phyloP scores from a whole-genome alignment of 1,140 invertebrate species.

The Drosophila sechellia region DNA sequence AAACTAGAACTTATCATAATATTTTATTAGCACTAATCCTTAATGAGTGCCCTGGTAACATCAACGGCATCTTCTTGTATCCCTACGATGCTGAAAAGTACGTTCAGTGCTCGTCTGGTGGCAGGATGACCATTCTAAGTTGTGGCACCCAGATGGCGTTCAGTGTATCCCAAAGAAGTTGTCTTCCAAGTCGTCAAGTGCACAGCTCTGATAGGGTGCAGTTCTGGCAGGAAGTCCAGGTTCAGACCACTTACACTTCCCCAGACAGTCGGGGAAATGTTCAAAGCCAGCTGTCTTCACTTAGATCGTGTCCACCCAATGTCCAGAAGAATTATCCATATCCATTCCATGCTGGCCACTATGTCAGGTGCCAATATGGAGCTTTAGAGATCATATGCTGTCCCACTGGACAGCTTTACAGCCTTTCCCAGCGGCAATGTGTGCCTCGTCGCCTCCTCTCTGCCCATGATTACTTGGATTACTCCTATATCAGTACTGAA shows the following conservation, averaged over 20 bases:
- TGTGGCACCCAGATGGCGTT: conserved; percentile 53
- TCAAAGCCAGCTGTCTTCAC: conserved; percentile 14
- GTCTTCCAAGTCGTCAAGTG: conserved; percentile 23
- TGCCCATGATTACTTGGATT: conserved; percentile 63
- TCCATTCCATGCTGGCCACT: conserved; percentile 72
- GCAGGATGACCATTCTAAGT: conserved; percentile 49
- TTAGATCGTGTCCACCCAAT: conserved; percentile 50
- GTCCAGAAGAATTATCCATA: conserved; percentile 56
- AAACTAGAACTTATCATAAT: background rate
- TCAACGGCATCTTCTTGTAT: conserved; percentile 68
- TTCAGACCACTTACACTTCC: conserved; percentile 35
- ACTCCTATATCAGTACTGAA: conserved; percentile 51
- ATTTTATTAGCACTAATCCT: conserved; percentile 50
- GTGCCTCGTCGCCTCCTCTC: conserved; percentile 15
- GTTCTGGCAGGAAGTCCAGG: conserved; percentile 38
- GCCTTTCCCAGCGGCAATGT: conserved; percentile 52
- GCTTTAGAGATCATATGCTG: conserved; percentile 58
- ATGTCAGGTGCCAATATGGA: conserved; percentile 59
- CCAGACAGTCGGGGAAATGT: conserved; percentile 7
- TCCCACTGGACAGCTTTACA: conserved; percentile 50
- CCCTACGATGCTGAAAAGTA: conserved; percentile 74
- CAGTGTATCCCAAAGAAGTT: conserved; percentile 43
- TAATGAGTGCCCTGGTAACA: conserved; percentile 44
- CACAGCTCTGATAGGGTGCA: conserved; percentile 33
- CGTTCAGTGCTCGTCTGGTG: conserved; percentile 47